Conservation (phyloP, 2,888 invertebrate genomes). For the Deroplatys truncata region DNA sequence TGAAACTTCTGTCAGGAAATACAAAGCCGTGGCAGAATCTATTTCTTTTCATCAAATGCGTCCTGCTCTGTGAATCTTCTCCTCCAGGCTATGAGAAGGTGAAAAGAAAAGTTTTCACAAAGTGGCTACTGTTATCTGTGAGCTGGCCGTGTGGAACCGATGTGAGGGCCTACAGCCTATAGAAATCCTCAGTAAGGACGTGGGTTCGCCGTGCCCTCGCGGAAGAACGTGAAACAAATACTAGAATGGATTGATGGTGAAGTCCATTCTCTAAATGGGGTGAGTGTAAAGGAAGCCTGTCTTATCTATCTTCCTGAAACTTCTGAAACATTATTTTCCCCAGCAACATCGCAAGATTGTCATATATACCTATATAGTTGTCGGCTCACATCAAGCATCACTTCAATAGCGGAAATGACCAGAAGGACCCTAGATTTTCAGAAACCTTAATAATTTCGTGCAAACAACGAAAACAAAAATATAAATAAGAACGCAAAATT, state of each 20-base stretch:
- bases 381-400: too few relatives aligned
- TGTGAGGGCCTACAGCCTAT: background rate
- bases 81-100: background rate
- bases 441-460: too few relatives aligned
- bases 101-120: background rate
- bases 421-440: too few relatives aligned
- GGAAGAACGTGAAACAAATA: constrained; percentile 15
- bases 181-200: background rate
- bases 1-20: too few relatives aligned
- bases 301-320: background rate
- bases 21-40: too few relatives aligned
- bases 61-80: background rate
- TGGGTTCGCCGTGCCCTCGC: background rate
- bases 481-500: too few relatives aligned
- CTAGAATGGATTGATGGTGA: background rate
- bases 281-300: background rate
- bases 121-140: background rate
- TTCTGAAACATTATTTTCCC: background rate
- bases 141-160: background rate
- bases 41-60: too few relatives aligned
- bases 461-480: too few relatives aligned
- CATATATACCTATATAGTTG: too few relatives aligned
- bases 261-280: background rate
- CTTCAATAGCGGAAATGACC: too few relatives aligned
- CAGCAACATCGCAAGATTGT: too few relatives aligned